Conservation (phyloP, 2,797 vertebrate genomes). For the Paratrypauchen microcephalus region DNA sequence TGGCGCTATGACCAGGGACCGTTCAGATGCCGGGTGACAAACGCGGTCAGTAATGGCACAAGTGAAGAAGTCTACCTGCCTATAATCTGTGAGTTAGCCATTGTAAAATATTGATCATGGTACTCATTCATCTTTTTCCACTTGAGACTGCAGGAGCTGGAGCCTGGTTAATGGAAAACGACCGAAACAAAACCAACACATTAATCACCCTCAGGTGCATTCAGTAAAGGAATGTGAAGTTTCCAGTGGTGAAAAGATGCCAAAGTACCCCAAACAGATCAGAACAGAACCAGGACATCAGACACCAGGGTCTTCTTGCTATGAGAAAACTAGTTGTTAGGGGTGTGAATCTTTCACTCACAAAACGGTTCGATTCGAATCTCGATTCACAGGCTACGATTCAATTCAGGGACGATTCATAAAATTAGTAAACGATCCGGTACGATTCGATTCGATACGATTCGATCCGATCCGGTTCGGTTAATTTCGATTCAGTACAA, state of each 20-base stretch:
- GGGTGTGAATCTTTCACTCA: too few relatives aligned
- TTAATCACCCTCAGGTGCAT: background rate
- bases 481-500: too few relatives aligned
- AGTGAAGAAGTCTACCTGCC: conserved; percentile 28
- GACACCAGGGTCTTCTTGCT: background rate
- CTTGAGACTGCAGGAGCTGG: background rate
- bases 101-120: background rate
- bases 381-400: too few relatives aligned
- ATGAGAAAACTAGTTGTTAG: too few relatives aligned
- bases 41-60: conserved; percentile 41
- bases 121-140: background rate
- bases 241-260: background rate
- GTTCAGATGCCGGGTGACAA: conserved; percentile 56
- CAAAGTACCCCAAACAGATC: background rate
- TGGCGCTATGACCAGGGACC: conserved; percentile 60
- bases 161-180: conserved; percentile 5
- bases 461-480: too few relatives aligned
- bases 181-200: background rate
- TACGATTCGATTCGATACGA: too few relatives aligned
- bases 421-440: too few relatives aligned
- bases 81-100: background rate
- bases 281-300: background rate
- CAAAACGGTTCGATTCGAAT: too few relatives aligned
- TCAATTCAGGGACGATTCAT: too few relatives aligned
- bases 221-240: background rate